Base-by-base conservation (phyloP, 2,888 invertebrate genomes). In the Fabriciana adippe region DNA sequence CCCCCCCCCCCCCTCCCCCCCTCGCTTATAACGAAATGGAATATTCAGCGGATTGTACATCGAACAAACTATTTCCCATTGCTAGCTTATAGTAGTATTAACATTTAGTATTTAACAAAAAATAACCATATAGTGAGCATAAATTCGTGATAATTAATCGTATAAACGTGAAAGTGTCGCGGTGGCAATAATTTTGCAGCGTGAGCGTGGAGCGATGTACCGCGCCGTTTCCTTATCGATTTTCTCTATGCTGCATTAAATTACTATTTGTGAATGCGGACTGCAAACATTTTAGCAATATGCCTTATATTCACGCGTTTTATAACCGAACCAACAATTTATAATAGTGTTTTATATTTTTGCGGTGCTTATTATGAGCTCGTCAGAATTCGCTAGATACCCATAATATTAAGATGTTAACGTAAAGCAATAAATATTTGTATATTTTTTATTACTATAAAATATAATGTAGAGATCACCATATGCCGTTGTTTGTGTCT, bases 181-280 rank as follows among this genome's bases (percentile, higher is more conserved):
- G 80, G 81, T 79, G 78, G 80, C 78, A 79, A 78, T 80, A 78
- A 84, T 79, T 82, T 79, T 53, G 61, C 74, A 83, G 83, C 81
- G 84, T 78, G 81, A 82, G 80, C 79, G 81, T 80, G 77, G 76
- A 81, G 81, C 83, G 79, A 84, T 85, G 85, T 86, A 86, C 83
- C 87, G 86, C 86, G 87, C 84, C 82, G 88, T 87, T 41, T 87
- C 86, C 87, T 88, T 92, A 92, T 92, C 90, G 92, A 92, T 92
- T 92, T 91, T 92, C 89, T 87, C 86, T 84, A 86, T 89, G 88
- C 92, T 88, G 92, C 90, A 91, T 89, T 88, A 89, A 87, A 87
- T 86, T 85, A 87, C 85, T 83, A 83, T 85, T 86, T 81, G 88
- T 88, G 88, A 86, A 84, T 87, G 85, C 84, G 87, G 86, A 81